Evolutionary conservation across 2,797 vertebrate genomes (phyloP).

Genomic region (Phoeniculus purpureus): DNA sequence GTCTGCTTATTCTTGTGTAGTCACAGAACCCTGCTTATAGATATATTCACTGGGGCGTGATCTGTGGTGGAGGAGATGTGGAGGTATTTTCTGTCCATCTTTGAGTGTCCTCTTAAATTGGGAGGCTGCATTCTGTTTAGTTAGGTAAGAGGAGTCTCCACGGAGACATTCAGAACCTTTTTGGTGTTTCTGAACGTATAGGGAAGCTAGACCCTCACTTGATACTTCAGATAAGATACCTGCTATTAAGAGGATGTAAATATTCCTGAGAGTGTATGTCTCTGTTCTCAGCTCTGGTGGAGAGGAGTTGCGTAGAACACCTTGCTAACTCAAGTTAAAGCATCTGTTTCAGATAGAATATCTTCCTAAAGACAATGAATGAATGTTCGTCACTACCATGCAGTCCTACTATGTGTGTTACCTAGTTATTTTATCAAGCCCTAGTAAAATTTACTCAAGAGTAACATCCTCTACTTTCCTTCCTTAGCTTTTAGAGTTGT

Average conservation of each 20-base stretch:
- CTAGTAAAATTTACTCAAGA: background rate
- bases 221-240: background rate
- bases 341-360: background rate
- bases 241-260: background rate
- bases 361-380: background rate
- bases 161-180: background rate
- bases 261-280: background rate
- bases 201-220: background rate
- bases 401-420: background rate
- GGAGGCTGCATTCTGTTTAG: background rate
- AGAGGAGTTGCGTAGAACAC: background rate
- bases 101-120: background rate
- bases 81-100: background rate
- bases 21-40: background rate
- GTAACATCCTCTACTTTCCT: background rate
- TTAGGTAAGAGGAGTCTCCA: background rate
- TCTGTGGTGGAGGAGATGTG: background rate
- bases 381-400: background rate
- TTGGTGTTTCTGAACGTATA: background rate
- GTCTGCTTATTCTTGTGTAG: background rate
- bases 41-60: background rate
- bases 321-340: background rate
- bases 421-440: background rate
- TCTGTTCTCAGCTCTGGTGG: background rate
- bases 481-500: background rate